Evolutionary conservation across 2,888 invertebrate species (phyloP).

Genomic region (Julus scandinavius): DNA sequence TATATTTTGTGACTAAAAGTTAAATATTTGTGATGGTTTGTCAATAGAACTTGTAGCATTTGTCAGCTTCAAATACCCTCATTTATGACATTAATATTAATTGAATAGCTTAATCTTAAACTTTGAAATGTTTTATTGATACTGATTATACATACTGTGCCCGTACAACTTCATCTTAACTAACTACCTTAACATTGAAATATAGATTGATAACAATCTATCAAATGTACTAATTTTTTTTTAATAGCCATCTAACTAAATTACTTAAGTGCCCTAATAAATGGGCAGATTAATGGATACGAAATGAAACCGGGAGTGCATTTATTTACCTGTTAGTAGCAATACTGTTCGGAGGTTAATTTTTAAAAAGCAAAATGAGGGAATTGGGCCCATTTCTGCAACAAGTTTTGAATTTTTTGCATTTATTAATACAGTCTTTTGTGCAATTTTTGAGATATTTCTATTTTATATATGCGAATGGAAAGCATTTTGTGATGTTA

Average conservation of each 20-base stretch:
- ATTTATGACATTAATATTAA: neutral
- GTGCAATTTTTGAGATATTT: slow-evolving; percentile 33
- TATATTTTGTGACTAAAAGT: neutral
- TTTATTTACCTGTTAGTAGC: neutral
- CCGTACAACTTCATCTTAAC: neutral
- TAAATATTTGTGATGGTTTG: slow-evolving; percentile 16
- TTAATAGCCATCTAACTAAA: neutral
- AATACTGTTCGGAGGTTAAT: neutral
- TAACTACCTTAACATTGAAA: neutral
- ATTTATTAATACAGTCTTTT: neutral
- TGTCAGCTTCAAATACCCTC: neutral
- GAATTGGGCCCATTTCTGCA: neutral
- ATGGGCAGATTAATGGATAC: neutral
- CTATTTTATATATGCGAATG: neutral
- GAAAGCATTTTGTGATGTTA: slow-evolving; percentile 33
- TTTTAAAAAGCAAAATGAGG: neutral
- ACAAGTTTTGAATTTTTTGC: neutral
- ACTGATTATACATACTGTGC: neutral
- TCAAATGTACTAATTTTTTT: neutral
- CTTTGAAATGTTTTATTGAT: neutral
- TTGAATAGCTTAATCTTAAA: neutral
- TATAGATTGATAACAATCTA: neutral
- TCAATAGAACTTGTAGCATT: neutral
- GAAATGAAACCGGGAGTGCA: neutral
- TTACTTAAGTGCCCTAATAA: neutral